phyloP scores from a whole-genome alignment of 2,888 invertebrate genomes.

The Andrena praecox region DNA sequence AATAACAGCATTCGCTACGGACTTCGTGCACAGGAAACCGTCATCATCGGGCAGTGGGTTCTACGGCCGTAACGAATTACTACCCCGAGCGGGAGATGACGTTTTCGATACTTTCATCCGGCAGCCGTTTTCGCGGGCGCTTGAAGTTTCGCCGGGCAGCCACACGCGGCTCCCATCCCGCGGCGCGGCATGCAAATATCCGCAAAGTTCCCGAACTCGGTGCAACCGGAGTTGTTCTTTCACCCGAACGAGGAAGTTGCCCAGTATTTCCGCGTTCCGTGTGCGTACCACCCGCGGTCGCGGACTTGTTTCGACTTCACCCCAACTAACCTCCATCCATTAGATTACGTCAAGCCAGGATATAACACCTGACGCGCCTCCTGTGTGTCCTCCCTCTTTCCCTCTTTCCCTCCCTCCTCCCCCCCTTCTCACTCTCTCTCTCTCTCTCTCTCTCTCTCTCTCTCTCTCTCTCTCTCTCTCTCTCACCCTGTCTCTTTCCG shows the following conservation, averaged over 20 bases:
- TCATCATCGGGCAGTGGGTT: too few relatives aligned
- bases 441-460: neutral
- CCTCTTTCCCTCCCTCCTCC: neutral
- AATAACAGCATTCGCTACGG: too few relatives aligned
- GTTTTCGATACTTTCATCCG: neutral
- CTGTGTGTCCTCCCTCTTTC: conserved; percentile 13
- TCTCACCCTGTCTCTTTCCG: conserved; percentile 1
- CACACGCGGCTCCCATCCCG: conserved; percentile 1
- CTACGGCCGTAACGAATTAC: neutral
- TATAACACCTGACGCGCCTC: conserved; percentile 58
- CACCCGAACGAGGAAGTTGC: conserved; percentile 49
- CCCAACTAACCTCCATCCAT: conserved; percentile 75
- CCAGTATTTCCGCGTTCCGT: conserved; percentile 70
- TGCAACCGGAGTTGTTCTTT: conserved; percentile 55
- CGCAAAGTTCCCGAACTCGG: conserved; percentile 39
- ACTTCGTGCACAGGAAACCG: too few relatives aligned
- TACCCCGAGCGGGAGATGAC: neutral
- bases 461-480: neutral
- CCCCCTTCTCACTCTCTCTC: neutral
- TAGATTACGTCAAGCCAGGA: conserved; percentile 70
- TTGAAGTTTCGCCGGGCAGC: neutral
- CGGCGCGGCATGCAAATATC: conserved; percentile 35
- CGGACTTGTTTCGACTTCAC: conserved; percentile 73
- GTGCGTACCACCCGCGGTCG: conserved; percentile 67
- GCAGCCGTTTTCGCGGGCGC: neutral